Evolutionary conservation across 2,888 invertebrate genomes (phyloP).

Genomic region (Mesorhabditis sp.): DNA sequence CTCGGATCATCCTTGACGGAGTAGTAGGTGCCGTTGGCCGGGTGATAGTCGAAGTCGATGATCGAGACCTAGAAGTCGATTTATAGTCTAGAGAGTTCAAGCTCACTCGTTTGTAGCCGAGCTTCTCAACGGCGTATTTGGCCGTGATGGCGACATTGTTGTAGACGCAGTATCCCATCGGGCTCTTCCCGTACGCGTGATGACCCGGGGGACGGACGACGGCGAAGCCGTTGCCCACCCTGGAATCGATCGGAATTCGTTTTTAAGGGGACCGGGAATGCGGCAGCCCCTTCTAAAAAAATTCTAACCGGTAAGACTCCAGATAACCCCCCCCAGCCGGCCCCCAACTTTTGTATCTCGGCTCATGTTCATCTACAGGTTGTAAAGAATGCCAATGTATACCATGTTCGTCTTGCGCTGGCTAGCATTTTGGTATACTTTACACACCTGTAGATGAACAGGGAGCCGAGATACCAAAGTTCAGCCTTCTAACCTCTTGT

Average conservation of each 20-base stretch:
- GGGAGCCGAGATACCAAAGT: neutral
- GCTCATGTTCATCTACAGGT: no score
- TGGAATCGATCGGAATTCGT: constrained; percentile 3
- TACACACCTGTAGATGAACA: neutral
- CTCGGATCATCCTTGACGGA: constrained; percentile 29
- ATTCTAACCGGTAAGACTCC: no score
- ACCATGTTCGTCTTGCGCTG: no score
- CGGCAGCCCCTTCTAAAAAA: neutral
- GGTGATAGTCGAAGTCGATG: constrained; percentile 41
- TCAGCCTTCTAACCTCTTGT: constrained; percentile 20
- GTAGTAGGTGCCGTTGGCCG: constrained; percentile 36
- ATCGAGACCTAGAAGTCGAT: constrained; percentile 22
- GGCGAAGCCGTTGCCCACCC: constrained; percentile 77
- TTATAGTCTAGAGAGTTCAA: neutral
- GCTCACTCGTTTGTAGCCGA: constrained; percentile 28
- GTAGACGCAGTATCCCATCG: constrained; percentile 89
- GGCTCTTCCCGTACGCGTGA: constrained; percentile 70
- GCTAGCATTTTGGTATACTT: neutral
- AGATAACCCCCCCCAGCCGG: no score
- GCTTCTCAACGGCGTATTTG: constrained; percentile 65
- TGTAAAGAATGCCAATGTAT: no score
- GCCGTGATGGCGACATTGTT: constrained; percentile 95
- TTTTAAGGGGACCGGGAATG: neutral
- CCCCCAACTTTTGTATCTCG: no score
- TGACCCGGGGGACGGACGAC: constrained; percentile 90